These are phyloP conservation scores for Cartodere bifasciata DNA, from an alignment of 2,888 invertebrate species.

Conservation along the genomic window DNA sequence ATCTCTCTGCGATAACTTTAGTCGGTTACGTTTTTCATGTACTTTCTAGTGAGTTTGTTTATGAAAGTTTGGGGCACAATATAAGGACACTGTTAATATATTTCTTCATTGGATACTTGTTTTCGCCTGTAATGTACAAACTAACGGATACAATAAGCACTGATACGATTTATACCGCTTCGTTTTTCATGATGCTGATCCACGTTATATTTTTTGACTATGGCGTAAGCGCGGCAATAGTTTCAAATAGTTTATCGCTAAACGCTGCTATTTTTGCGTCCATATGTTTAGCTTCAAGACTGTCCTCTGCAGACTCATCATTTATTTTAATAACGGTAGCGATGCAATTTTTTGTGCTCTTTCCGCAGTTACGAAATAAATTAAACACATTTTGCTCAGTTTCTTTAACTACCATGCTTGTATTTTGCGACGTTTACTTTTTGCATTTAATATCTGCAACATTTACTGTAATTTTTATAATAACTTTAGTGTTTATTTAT, in stretches of 20 bases:
- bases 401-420: conserved; percentile 39
- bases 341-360: conserved; percentile 77
- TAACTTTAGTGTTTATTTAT: conserved; percentile 50
- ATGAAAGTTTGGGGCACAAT: conserved; percentile 41
- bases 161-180: conserved; percentile 92
- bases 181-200: conserved; percentile 72
- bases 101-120: conserved; percentile 71
- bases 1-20: conserved; percentile 42
- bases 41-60: conserved; percentile 20
- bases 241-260: conserved; percentile 82
- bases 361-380: conserved; percentile 64
- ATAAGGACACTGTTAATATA: conserved; percentile 71
- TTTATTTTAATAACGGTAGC: conserved; percentile 83
- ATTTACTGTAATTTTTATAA: conserved; percentile 47
- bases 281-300: conserved; percentile 84
- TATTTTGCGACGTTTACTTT: conserved; percentile 38
- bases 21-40: conserved; percentile 52
- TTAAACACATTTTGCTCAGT: conserved; percentile 45
- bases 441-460: conserved; percentile 45
- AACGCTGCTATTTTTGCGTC: conserved; percentile 93
- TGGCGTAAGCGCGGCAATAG: conserved; percentile 73
- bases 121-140: conserved; percentile 87
- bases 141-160: conserved; percentile 94
- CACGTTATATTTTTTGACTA: conserved; percentile 92
- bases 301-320: conserved; percentile 75